phyloP scores from a whole-genome alignment of 2,797 vertebrate genomes.

The Catharus ustulatus region DNA sequence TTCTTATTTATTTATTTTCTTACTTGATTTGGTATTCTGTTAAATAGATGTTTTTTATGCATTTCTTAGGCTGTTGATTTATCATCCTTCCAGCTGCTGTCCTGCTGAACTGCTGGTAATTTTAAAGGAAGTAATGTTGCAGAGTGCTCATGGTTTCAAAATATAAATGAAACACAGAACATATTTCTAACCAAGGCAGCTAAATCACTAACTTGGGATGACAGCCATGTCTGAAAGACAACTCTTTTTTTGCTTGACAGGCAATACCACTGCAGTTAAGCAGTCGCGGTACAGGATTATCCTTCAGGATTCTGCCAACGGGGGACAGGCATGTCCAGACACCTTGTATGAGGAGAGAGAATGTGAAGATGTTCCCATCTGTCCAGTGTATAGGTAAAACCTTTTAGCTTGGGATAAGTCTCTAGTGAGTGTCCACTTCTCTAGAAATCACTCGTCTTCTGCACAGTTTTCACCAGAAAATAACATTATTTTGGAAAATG shows the following conservation, averaged over 20 bases:
- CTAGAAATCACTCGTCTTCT: not conserved
- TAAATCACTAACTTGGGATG: not conserved
- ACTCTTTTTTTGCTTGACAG: slow-evolving; percentile 70
- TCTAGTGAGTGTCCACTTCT: not conserved
- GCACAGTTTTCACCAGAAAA: not conserved
- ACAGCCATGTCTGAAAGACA: not conserved
- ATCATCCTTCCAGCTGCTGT: not conserved
- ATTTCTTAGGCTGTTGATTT: not conserved
- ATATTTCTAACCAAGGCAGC: not conserved
- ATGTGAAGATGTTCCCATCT: slow-evolving; percentile 86
- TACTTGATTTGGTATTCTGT: not conserved
- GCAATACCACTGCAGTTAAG: slow-evolving; percentile 80
- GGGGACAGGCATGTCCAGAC: slow-evolving; percentile 92
- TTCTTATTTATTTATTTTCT: not conserved
- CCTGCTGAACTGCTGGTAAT: not conserved
- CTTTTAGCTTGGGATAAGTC: not conserved
- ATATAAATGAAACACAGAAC: not conserved
- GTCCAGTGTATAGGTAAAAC: slow-evolving; percentile 86
- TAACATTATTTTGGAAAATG: not conserved
- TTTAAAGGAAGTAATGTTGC: not conserved
- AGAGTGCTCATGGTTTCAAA: not conserved
- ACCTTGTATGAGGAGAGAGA: slow-evolving; percentile 94
- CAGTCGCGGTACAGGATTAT: slow-evolving; percentile 91
- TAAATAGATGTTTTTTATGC: not conserved
- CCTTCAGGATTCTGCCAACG: slow-evolving; percentile 83